Conservation (phyloP, 2,113 vertebrate species). For the Corapipo altera region DNA sequence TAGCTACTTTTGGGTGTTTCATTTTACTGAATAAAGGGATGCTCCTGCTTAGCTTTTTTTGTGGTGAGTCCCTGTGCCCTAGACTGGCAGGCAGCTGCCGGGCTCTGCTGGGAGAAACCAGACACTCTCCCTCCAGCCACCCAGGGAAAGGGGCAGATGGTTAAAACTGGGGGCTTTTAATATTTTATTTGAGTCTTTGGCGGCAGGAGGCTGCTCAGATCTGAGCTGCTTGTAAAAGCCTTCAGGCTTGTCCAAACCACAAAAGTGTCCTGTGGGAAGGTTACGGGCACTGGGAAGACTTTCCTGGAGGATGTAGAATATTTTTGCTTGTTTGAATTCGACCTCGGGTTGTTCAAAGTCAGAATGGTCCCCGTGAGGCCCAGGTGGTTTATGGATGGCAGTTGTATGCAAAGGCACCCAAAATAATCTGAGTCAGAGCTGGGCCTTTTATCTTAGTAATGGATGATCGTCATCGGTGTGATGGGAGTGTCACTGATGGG, state of each 20-base stretch:
- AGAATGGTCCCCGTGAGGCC: background rate
- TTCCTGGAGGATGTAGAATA: slow-evolving; percentile 30
- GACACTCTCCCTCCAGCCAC: background rate
- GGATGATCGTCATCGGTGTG: background rate
- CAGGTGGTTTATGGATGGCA: background rate
- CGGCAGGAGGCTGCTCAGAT: background rate
- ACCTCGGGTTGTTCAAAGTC: background rate
- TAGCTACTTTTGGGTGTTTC: background rate
- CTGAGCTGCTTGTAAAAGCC: background rate
- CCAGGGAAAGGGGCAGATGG: background rate
- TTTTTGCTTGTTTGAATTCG: background rate
- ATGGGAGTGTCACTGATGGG: background rate
- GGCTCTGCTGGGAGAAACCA: background rate
- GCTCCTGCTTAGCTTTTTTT: background rate
- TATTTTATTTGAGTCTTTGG: background rate
- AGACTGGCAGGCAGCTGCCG: background rate
- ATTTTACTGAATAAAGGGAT: background rate
- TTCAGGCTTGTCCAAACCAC: background rate
- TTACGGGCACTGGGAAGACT: background rate
- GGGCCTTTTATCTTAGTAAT: background rate
- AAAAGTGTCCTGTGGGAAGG: background rate
- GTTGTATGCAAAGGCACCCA: background rate
- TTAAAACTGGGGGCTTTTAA: background rate
- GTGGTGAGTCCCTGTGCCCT: background rate
- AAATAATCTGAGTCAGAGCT: slow-evolving; percentile 25